Conservation (phyloP, 1,140 invertebrate species). For the Philaenus spumarius region DNA sequence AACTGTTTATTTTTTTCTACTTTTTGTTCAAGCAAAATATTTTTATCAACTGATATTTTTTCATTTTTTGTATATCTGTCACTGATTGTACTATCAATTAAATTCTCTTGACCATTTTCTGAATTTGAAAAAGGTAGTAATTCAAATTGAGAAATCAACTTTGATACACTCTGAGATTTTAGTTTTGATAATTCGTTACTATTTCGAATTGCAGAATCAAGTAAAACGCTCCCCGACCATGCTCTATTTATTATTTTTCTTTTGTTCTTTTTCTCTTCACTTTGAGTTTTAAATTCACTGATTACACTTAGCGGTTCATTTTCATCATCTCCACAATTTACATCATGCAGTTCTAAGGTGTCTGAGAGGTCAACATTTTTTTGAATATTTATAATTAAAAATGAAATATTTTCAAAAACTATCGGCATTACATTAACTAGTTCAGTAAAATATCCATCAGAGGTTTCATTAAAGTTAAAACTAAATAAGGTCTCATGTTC, state of each 20-base stretch:
- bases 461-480: no score
- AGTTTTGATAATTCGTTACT: background rate
- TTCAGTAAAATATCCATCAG: no score
- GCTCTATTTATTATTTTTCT: conserved; percentile 15
- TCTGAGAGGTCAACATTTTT: no score
- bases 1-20: background rate
- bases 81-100: background rate
- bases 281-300: background rate
- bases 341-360: no score
- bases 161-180: conserved; percentile 22
- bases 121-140: background rate
- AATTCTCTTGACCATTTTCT: conserved; percentile 1
- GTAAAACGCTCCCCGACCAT: conserved; percentile 17
- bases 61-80: background rate
- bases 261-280: conserved; percentile 5
- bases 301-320: no score
- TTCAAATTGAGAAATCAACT: conserved; percentile 29
- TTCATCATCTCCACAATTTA: no score
- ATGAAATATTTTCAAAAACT: no score
- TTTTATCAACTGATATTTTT: background rate
- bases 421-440: no score
- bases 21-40: background rate
- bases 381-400: no score
- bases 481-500: no score
- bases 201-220: conserved; percentile 3